Evolutionary conservation across 2,797 vertebrate genomes (phyloP).

Genomic region (Dipus sagitta): DNA sequence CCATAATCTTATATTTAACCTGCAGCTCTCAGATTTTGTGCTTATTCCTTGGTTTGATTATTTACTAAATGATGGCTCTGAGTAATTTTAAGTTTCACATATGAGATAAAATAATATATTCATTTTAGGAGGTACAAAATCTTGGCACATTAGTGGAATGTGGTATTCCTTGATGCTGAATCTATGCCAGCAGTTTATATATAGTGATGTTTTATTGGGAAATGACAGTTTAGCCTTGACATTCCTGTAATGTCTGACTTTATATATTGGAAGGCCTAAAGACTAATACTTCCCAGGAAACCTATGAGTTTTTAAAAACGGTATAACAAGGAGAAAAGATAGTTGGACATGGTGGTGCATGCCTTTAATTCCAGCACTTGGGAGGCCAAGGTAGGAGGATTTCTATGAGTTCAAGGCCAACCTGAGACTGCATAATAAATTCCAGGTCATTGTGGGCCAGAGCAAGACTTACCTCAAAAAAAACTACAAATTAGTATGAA

Average conservation of each 20-base stretch:
- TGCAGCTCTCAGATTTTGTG: background rate
- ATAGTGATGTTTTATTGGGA: background rate
- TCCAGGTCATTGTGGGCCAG: no score
- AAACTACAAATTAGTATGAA: no score
- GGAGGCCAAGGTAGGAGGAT: no score
- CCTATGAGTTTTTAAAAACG: background rate
- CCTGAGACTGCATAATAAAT: no score
- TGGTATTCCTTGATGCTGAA: background rate
- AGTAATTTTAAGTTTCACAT: background rate
- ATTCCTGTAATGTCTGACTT: background rate
- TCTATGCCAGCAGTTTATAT: background rate
- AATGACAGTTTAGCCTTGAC: background rate
- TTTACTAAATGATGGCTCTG: background rate
- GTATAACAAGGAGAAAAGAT: no score
- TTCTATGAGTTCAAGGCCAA: no score
- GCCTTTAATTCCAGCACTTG: no score
- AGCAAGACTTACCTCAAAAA: no score
- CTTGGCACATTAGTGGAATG: background rate
- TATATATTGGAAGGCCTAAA: background rate
- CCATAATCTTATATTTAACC: background rate
- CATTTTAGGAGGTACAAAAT: background rate
- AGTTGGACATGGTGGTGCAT: no score
- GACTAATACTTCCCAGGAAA: background rate
- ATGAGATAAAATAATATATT: background rate
- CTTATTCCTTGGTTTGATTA: background rate